These are phyloP conservation scores for Cynaeus angustus DNA, from an alignment of 2,888 invertebrate genomes.

Conservation along the genomic window DNA sequence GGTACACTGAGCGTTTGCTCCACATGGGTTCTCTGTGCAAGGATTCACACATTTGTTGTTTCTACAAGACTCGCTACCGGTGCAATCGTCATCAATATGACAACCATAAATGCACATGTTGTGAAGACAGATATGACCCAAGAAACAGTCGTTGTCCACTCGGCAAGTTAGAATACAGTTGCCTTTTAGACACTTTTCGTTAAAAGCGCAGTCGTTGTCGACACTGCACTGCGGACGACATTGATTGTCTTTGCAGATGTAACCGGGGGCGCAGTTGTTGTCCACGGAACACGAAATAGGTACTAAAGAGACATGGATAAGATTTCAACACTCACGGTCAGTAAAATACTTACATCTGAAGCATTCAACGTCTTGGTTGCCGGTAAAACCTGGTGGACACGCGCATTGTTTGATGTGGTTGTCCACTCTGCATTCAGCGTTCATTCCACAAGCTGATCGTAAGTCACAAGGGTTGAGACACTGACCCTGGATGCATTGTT, in stretches of 20 bases:
- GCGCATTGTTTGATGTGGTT: constrained; percentile 86
- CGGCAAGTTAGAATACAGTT: constrained; percentile 92
- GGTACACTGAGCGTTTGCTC: constrained; percentile 88
- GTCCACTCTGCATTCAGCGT: constrained; percentile 83
- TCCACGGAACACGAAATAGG: constrained; percentile 83
- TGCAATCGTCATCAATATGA: constrained; percentile 90
- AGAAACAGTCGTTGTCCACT: constrained; percentile 93
- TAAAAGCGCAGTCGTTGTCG: constrained; percentile 90
- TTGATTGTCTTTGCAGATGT: constrained; percentile 86
- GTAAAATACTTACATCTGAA: constrained; percentile 80
- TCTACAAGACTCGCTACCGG: constrained; percentile 87
- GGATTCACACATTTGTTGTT: constrained; percentile 88
- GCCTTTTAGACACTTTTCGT: constrained; percentile 89
- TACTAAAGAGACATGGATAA: constrained; percentile 72
- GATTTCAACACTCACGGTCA: neutral
- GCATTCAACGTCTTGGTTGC: constrained; percentile 88
- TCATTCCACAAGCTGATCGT: constrained; percentile 87
- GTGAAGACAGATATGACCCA: constrained; percentile 90
- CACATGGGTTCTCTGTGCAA: constrained; percentile 85
- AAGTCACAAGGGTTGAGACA: constrained; percentile 87
- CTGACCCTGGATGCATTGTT: constrained; percentile 87
- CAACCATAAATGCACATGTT: constrained; percentile 92
- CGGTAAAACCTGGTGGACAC: constrained; percentile 90
- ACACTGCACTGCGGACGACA: constrained; percentile 84
- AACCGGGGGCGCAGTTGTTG: constrained; percentile 82